These are phyloP conservation scores for Holothuria glaberrima DNA, from an alignment of 35 echinoderm and acorn worm species.

Conservation along the genomic window DNA sequence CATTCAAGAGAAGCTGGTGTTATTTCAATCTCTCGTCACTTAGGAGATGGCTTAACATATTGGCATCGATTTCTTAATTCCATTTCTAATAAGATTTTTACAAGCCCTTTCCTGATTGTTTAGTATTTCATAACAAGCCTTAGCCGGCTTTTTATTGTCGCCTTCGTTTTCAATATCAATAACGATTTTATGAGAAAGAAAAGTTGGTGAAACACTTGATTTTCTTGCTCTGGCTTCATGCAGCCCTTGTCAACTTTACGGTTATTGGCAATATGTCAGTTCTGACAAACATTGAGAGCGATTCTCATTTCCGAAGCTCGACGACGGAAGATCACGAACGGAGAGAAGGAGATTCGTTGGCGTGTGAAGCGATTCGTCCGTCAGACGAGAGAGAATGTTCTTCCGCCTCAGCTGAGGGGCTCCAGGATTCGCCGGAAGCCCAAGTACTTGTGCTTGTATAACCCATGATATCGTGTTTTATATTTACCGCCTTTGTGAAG, in stretches of 20 bases:
- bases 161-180: conserved; percentile 37
- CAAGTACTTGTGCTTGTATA: conserved; percentile 53
- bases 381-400: conserved; percentile 31
- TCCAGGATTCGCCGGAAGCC: conserved; percentile 50
- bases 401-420: conserved; percentile 48
- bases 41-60: too few species aligned
- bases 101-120: conserved; percentile 50
- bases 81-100: conserved; percentile 52
- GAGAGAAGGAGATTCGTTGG: not conserved
- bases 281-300: conserved; percentile 15
- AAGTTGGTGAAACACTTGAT: conserved; percentile 32
- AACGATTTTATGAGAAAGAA: conserved; percentile 9
- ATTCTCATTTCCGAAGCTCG: conserved; percentile 34
- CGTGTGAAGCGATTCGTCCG: conserved; percentile 45
- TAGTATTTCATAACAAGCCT: conserved; percentile 35
- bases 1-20: too few species aligned
- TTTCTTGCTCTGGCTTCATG: not conserved
- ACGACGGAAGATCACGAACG: conserved; percentile 43
- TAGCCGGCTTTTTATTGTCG: not conserved
- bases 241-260: conserved; percentile 48
- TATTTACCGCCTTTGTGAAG: conserved; percentile 52
- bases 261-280: conserved; percentile 56
- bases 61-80: not conserved
- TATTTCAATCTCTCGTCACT: too few species aligned
- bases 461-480: conserved; percentile 43